Evolutionary conservation across 2,113 vertebrate species (phyloP).

Genomic region (Psittacus erithacus): DNA sequence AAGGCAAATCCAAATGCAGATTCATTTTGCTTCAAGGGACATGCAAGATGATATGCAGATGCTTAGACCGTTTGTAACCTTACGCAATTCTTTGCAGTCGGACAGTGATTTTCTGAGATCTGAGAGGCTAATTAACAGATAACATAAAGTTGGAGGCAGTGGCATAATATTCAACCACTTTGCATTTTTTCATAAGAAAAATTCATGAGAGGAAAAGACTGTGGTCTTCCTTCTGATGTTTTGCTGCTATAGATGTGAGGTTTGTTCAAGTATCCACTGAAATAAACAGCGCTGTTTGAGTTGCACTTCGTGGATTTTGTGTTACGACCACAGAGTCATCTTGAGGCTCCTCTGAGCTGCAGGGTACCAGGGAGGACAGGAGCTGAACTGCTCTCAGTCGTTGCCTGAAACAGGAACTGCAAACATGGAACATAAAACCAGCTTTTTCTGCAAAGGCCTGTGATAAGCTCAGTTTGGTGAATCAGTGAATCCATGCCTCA

Average conservation of each 20-base stretch:
- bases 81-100: background rate
- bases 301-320: background rate
- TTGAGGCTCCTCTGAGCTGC: fast-evolving
- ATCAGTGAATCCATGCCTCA: background rate
- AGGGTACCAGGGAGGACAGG: background rate
- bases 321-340: background rate
- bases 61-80: background rate
- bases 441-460: background rate
- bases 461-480: background rate
- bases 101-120: background rate
- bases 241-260: background rate
- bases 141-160: background rate
- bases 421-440: background rate
- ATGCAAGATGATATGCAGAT: background rate
- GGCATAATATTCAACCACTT: background rate
- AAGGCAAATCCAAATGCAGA: background rate
- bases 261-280: background rate
- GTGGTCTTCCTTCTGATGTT: background rate
- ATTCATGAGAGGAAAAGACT: background rate
- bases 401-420: background rate
- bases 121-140: background rate
- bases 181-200: background rate
- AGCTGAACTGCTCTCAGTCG: background rate
- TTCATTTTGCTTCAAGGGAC: background rate
- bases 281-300: background rate